Evolutionary conservation across 2,113 vertebrate species (phyloP).

Genomic region (Datnioides undecimradiatus): DNA sequence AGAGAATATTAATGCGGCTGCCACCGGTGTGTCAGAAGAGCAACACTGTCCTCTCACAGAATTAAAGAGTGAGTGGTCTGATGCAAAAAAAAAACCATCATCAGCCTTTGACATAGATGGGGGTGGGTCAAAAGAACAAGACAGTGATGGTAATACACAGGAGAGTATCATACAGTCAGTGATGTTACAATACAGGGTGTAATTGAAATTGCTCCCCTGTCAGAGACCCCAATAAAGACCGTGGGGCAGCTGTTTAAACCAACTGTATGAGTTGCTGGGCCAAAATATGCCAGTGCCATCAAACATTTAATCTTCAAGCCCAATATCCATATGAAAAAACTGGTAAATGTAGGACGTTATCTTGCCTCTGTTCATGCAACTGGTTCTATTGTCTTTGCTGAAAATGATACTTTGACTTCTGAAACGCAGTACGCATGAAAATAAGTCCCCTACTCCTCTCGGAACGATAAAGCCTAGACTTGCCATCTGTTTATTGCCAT

Average conservation of each 20-base stretch:
- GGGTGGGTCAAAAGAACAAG: neutral
- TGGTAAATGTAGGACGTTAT: too few species aligned
- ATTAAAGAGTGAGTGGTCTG: neutral
- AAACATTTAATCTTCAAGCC: too few species aligned
- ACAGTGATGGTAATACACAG: neutral
- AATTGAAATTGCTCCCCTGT: neutral
- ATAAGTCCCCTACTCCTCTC: neutral
- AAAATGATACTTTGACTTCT: neutral
- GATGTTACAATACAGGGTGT: neutral
- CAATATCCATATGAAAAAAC: too few species aligned
- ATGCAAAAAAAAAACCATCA: too few species aligned
- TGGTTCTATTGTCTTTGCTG: neutral
- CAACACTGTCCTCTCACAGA: too few species aligned
- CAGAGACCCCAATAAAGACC: neutral
- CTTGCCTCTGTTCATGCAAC: neutral
- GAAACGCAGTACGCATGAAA: neutral
- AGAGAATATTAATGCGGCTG: neutral
- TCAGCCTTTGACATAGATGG: neutral
- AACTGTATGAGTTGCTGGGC: neutral
- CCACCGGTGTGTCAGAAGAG: neutral
- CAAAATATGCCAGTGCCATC: neutral
- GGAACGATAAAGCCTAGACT: neutral
- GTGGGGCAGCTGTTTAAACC: neutral
- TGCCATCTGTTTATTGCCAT: slow-evolving; percentile 20
- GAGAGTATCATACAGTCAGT: neutral